phyloP scores from a whole-genome alignment of 1,140 invertebrate species.

The Camponotus floridanus region DNA sequence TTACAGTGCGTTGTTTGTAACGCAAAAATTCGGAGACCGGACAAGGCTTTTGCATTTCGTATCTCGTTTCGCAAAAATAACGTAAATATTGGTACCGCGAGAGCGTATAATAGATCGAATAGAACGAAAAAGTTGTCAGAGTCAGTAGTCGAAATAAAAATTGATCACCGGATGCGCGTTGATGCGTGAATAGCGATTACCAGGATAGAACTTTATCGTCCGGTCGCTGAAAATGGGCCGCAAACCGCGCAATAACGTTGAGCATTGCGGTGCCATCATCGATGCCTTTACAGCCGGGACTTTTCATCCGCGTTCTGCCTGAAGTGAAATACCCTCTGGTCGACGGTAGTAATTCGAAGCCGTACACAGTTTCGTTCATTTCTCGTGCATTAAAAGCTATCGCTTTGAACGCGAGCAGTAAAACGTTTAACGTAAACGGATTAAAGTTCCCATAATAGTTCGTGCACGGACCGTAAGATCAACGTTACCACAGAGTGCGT shows the following conservation, averaged over 20 bases:
- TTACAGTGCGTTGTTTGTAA: background rate
- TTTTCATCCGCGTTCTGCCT: slow-evolving; percentile 12
- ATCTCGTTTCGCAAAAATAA: background rate
- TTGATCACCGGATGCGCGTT: slow-evolving; percentile 17
- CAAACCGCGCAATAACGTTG: slow-evolving; percentile 25
- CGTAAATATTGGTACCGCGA: background rate
- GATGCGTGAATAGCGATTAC: slow-evolving; percentile 35
- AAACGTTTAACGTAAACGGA: slow-evolving; percentile 61
- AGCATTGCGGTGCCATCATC: background rate
- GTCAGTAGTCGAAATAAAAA: background rate
- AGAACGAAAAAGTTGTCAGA: too few species aligned
- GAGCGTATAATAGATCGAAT: too few species aligned
- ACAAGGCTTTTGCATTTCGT: background rate
- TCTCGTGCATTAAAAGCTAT: slow-evolving; percentile 60
- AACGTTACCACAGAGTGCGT: slow-evolving; percentile 19
- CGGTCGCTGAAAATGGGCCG: slow-evolving; percentile 29
- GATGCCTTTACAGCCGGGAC: slow-evolving; percentile 20
- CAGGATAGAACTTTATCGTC: slow-evolving; percentile 32
- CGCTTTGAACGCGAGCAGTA: slow-evolving; percentile 47
- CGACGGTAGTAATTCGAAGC: slow-evolving; percentile 25
- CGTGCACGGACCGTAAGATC: slow-evolving; percentile 34
- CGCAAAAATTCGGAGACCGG: background rate
- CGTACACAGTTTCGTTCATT: slow-evolving; percentile 51
- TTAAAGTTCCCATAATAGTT: slow-evolving; percentile 54
- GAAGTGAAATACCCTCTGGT: background rate